Conservation (phyloP, 2,888 invertebrate species). For the Hydraecia micacea region DNA sequence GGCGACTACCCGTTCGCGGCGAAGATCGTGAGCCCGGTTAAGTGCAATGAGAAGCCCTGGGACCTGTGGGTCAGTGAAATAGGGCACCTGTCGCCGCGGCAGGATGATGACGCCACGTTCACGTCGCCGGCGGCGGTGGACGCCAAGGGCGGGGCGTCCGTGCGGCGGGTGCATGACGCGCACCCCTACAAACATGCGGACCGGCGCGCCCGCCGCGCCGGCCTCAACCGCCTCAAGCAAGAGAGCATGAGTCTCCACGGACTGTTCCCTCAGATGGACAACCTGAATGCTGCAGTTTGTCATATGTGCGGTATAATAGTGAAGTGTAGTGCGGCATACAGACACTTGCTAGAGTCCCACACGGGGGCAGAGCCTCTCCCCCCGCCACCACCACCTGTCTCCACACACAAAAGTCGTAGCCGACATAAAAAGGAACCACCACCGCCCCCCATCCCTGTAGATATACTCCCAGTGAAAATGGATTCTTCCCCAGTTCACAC, state of each 20-base stretch:
- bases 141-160: slow-evolving; percentile 76
- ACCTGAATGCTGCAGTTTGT: slow-evolving; percentile 94
- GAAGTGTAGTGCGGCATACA: slow-evolving; percentile 94
- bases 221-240: slow-evolving; percentile 88
- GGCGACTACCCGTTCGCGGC: slow-evolving; percentile 83
- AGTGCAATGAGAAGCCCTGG: slow-evolving; percentile 89
- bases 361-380: slow-evolving; percentile 82
- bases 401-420: slow-evolving; percentile 78
- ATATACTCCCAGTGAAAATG: slow-evolving; percentile 81
- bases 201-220: slow-evolving; percentile 81
- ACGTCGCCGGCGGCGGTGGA: slow-evolving; percentile 80
- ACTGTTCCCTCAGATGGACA: slow-evolving; percentile 94
- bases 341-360: slow-evolving; percentile 92
- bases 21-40: slow-evolving; percentile 86
- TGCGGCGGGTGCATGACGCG: slow-evolving; percentile 76
- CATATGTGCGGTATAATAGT: slow-evolving; percentile 94
- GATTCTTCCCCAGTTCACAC: slow-evolving; percentile 82
- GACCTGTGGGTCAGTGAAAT: slow-evolving; percentile 88
- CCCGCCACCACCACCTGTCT: slow-evolving; percentile 85
- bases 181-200: slow-evolving; percentile 80
- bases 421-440: slow-evolving; percentile 86
- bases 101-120: slow-evolving; percentile 81
- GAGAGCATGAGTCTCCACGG: slow-evolving; percentile 94
- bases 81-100: slow-evolving; percentile 86
- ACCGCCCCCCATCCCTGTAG: slow-evolving; percentile 80